Evolutionary conservation across 2,888 invertebrate species (phyloP).

Genomic region (Scaptomyza reducta): DNA sequence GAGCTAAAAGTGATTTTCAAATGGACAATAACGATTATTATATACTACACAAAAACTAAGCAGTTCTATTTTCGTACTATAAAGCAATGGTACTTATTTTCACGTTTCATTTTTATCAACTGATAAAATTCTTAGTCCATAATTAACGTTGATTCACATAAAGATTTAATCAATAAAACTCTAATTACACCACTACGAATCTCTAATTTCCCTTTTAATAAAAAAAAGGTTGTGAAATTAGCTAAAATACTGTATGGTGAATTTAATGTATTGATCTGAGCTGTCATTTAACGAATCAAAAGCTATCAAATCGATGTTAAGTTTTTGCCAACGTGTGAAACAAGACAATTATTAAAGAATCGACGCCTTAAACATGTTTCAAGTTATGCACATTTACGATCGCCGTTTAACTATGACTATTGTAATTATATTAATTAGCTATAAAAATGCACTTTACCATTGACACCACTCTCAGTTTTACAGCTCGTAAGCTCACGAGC

Average conservation of each 20-base stretch:
- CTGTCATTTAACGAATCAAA: background rate
- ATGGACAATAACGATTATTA: background rate
- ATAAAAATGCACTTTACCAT: slow-evolving; percentile 48
- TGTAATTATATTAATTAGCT: slow-evolving; percentile 25
- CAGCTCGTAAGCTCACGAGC: slow-evolving; percentile 43
- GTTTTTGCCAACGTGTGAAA: background rate
- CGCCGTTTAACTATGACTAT: slow-evolving; percentile 4
- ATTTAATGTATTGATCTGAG: background rate
- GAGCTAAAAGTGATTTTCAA: background rate
- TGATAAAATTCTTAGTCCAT: too few relatives aligned
- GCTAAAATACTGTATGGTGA: background rate
- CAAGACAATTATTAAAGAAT: background rate
- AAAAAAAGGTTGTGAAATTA: background rate
- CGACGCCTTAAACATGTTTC: background rate
- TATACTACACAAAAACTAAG: too few relatives aligned
- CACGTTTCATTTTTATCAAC: too few relatives aligned
- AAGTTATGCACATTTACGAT: slow-evolving; percentile 2
- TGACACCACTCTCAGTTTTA: slow-evolving; percentile 47
- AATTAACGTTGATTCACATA: too few relatives aligned
- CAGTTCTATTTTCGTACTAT: too few relatives aligned
- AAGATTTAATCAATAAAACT: too few relatives aligned
- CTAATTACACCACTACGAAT: too few relatives aligned
- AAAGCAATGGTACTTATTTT: too few relatives aligned
- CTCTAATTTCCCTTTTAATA: too few relatives aligned
- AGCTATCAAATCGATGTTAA: background rate